Evolutionary conservation across 2,888 invertebrate species (phyloP).

Genomic region (Esperia sulphurella): DNA sequence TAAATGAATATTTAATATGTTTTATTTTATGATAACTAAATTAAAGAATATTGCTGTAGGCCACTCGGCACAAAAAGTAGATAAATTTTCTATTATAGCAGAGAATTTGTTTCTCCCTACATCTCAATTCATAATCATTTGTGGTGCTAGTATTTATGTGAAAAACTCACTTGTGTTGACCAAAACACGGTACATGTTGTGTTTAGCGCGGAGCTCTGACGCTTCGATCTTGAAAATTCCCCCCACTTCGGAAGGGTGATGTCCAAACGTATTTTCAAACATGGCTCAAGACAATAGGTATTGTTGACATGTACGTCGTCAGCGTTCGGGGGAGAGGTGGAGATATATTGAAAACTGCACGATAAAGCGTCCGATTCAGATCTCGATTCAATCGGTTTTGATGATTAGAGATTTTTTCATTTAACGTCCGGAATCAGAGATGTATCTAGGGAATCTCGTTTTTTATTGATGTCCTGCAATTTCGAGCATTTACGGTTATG

Average conservation of each 20-base stretch:
- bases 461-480: no score
- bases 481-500: no score
- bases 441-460: no score
- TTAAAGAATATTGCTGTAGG: no score
- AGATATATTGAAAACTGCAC: conserved; percentile 4
- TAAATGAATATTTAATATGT: no score
- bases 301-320: conserved; percentile 9
- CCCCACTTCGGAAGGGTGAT: conserved; percentile 7
- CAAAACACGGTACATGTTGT: no score
- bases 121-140: neutral
- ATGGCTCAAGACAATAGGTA: conserved; percentile 8
- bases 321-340: conserved; percentile 6
- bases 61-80: no score
- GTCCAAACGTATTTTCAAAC: conserved; percentile 11
- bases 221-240: neutral
- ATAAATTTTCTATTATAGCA: no score
- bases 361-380: neutral
- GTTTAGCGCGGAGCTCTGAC: neutral
- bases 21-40: no score
- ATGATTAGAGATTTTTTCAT: neutral
- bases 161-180: no score
- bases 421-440: neutral
- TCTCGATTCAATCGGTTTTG: conserved; percentile 1
- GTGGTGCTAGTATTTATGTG: neutral
- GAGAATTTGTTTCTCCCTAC: neutral